Conservation (phyloP, 2,888 invertebrate genomes). For the Gortyna flavago region DNA sequence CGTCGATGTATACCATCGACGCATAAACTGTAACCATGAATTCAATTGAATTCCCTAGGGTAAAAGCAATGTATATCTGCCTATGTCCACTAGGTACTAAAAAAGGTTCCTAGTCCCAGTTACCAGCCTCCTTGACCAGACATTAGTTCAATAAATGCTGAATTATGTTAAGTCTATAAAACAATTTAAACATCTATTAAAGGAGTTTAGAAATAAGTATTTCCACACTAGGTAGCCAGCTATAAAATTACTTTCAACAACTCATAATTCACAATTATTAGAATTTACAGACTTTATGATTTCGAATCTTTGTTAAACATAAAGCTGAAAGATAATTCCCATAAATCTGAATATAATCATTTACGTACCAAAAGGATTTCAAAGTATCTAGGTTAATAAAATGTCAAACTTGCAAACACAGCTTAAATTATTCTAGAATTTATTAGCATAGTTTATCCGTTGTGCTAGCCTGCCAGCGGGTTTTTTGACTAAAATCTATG, state of each 20-base stretch:
- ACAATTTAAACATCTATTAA: background rate
- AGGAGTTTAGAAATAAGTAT: background rate
- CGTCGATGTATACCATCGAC: too few species aligned
- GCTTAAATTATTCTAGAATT: conserved; percentile 49
- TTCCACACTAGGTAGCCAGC: background rate
- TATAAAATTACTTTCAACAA: background rate
- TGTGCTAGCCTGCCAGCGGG: conserved; percentile 12
- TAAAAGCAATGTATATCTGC: too few species aligned
- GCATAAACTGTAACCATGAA: too few species aligned
- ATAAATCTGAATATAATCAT: conserved; percentile 26
- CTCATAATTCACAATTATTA: conserved; percentile 2
- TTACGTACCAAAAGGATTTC: conserved; percentile 36
- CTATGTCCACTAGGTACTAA: too few species aligned
- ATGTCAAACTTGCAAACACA: conserved; percentile 41
- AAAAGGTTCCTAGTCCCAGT: too few species aligned
- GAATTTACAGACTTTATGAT: background rate
- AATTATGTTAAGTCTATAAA: background rate
- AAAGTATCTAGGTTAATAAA: conserved; percentile 61
- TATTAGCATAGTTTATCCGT: conserved; percentile 54
- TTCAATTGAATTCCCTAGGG: too few species aligned
- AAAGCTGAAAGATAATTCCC: background rate
- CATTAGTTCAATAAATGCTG: background rate
- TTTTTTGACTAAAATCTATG: conserved; percentile 32
- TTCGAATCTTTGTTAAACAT: conserved; percentile 10
- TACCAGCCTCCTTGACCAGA: too few species aligned